A percentile compares a stretch with the other conserved stretches of the same genome.
phyloP scores from a whole-genome alignment of 2,113 vertebrate genomes.

The Prionailurus bengalensis region DNA sequence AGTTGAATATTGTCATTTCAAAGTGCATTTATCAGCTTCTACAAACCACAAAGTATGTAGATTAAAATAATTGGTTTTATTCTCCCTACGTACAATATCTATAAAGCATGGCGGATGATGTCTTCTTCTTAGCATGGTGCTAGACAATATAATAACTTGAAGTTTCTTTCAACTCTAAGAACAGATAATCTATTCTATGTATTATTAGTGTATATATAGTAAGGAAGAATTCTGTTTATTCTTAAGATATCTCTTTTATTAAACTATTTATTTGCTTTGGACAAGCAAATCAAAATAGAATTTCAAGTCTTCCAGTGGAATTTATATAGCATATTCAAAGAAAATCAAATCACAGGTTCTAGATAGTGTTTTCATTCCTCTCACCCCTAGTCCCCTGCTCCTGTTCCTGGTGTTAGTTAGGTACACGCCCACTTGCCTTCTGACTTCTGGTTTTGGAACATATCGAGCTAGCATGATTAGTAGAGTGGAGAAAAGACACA shows the following conservation, averaged over 20 bases:
- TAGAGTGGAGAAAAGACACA: background rate
- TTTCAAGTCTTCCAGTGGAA: background rate
- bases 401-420: background rate
- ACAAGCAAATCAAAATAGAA: constrained; percentile 1
- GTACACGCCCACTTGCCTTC: background rate
- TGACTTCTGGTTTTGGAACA: background rate
- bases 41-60: constrained; percentile 62
- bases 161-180: background rate
- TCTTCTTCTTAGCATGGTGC: background rate
- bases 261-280: background rate
- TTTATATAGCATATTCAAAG: constrained; percentile 32
- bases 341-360: background rate
- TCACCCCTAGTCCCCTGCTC: background rate
- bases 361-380: background rate
- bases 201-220: background rate
- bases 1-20: constrained; percentile 61
- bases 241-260: constrained; percentile 50
- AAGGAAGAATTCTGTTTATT: background rate
- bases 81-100: background rate
- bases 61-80: constrained; percentile 56
- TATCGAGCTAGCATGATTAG: background rate
- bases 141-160: background rate
- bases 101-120: background rate
- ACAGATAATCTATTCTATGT: background rate
- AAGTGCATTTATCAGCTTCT: constrained; percentile 18